Base-by-base conservation (phyloP, 1,140 invertebrate genomes). In the Lucilia cuprina region DNA sequence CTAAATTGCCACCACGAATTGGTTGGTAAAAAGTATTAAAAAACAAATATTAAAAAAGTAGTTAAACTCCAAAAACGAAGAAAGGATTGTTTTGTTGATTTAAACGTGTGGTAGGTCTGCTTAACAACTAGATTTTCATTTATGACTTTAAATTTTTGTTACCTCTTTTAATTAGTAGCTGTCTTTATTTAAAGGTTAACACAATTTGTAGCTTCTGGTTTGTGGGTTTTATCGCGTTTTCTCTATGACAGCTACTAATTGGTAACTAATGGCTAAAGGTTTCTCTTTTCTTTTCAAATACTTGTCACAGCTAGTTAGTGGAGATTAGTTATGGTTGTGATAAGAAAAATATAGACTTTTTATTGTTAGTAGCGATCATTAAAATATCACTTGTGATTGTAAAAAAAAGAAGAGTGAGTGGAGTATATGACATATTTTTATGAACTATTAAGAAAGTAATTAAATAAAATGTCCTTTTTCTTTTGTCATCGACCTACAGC, bases 241-340 rank as follows among this genome's bases (percentile, higher is more conserved):
- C 7, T 17, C 41, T 80, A 80, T 80, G 47, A 80, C 47, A 80
- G 77, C 77, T 80, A 80, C 77, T 80, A 80, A 80, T 80, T 80
- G n/a, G 41, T 49, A 80, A 25, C 77, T 50, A 80, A 80, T 80
- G 77, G 17, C 5, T 60, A 17, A 60, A 60, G 55, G 65, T 70
- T 21, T 70, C 65, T 25, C 41, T 50, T 80, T 12, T 25, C 41
- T 50, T 80, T 12, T 5, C 10, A 41, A 5, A 41, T 41, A 41
- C 5, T 41, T 10, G 25, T 30, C 25, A 30, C 25, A 30, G 25
- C 41, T 21, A 17, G 41, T 19, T 49, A 80, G 34, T 9, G 35
- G 13, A 50, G 5, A 49, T 80, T 25, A 80, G 41, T 49, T 49
- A 80, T 80, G 77, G 77, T 49, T 80, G 19, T 80, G 77, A 80